Conservation (phyloP, 2,113 vertebrate species). For the Vidua chalybeata region DNA sequence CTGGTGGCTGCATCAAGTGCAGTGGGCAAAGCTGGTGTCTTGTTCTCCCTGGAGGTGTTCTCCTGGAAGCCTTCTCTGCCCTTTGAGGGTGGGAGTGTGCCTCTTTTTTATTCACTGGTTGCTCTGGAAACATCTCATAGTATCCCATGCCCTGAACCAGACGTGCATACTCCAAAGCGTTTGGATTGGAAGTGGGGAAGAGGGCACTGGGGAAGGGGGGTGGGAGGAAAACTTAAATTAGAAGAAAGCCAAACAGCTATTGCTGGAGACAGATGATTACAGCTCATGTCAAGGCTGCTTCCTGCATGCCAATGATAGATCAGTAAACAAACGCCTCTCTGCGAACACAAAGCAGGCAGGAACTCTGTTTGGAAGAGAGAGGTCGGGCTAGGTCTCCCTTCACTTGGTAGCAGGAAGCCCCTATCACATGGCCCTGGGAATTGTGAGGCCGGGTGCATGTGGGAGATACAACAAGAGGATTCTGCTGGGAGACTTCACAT, state of each 20-base stretch:
- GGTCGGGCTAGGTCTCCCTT: conserved; percentile 62
- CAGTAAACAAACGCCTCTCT: conserved; percentile 74
- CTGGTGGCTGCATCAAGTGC: neutral
- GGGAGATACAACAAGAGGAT: neutral
- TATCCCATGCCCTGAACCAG: neutral
- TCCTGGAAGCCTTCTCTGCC: neutral
- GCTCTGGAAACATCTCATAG: neutral
- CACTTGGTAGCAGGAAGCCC: conserved; percentile 54
- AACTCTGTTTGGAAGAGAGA: conserved; percentile 60
- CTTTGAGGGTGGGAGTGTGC: neutral
- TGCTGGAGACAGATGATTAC: conserved; percentile 70
- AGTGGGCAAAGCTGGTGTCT: neutral
- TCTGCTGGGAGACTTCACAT: conserved; percentile 46
- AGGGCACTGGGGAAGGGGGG: neutral
- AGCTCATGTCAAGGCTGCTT: conserved; percentile 72
- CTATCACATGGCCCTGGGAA: conserved; percentile 70
- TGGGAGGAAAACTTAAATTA: conserved; percentile 59
- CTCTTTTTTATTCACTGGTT: neutral
- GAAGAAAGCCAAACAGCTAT: conserved; percentile 60
- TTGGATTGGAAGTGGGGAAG: conserved; percentile 25
- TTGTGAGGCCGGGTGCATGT: neutral
- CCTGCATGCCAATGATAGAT: conserved; percentile 71
- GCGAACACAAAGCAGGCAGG: conserved; percentile 63
- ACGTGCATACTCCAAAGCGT: neutral
- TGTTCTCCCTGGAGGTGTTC: neutral